A percentile compares a stretch with the other conserved stretches of the same genome.
Conservation (phyloP, 2,113 vertebrate species). For the Archocentrus centrarchus region DNA sequence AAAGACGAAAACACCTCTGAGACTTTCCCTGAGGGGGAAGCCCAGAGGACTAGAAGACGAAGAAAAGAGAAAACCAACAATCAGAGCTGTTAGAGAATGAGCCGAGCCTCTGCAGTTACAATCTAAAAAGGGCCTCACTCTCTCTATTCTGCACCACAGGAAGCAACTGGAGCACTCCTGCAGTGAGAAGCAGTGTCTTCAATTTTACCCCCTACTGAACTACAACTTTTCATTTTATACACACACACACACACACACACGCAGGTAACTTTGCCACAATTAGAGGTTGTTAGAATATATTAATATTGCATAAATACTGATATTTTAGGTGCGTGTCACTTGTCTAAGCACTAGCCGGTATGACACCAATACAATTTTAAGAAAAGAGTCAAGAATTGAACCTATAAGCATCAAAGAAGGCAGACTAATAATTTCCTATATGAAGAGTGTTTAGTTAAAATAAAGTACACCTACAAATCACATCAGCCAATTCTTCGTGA, state of each 20-base stretch:
- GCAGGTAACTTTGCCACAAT: not conserved
- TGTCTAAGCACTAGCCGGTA: not conserved
- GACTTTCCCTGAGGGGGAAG: not conserved
- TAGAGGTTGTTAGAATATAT: not conserved
- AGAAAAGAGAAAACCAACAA: not conserved
- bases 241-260: not conserved
- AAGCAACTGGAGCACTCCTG: slow-evolving; percentile 11
- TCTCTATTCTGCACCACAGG: not conserved
- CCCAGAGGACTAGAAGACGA: not conserved
- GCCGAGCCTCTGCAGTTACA: not conserved
- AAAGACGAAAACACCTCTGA: not conserved
- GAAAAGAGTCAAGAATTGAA: not conserved
- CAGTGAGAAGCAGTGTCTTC: not conserved
- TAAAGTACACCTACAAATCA: not conserved
- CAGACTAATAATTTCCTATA: not conserved
- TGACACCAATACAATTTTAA: not conserved
- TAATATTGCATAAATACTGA: not conserved
- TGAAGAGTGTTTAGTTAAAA: not conserved
- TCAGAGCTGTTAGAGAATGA: not conserved
- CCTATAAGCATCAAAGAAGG: not conserved
- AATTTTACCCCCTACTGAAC: not conserved
- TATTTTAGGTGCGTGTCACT: not conserved
- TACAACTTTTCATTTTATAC: not conserved
- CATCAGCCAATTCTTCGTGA: not conserved
- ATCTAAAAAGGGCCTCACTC: not conserved